Evolutionary conservation across 1,140 invertebrate species (phyloP).

Genomic region (Metaphire vulgaris): DNA sequence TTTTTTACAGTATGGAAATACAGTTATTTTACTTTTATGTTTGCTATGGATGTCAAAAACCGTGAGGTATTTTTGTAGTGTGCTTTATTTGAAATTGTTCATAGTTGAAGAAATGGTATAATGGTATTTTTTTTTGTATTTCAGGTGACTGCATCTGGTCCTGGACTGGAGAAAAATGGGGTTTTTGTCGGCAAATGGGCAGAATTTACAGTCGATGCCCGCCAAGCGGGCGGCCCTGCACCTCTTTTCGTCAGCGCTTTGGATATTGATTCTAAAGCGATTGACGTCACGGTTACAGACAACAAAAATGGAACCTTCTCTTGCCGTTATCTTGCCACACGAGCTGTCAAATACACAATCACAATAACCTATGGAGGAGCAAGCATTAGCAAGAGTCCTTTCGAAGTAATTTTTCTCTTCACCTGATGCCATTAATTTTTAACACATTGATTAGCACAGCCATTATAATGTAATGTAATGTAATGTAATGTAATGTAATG

Average conservation of each 20-base stretch:
- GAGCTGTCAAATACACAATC: constrained; percentile 39
- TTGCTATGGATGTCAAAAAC: too few relatives aligned
- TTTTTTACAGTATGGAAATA: too few relatives aligned
- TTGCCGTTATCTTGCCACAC: constrained; percentile 60
- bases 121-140: too few relatives aligned
- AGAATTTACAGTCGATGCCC: constrained; percentile 64
- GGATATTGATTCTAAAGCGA: constrained; percentile 58
- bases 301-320: constrained; percentile 62
- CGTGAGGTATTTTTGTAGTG: too few relatives aligned
- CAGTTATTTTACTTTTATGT: too few relatives aligned
- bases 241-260: constrained; percentile 55
- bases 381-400: constrained; percentile 69
- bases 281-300: constrained; percentile 61
- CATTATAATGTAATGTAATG: too few relatives aligned
- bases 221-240: constrained; percentile 70
- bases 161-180: constrained; percentile 50
- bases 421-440: too few relatives aligned
- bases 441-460: too few relatives aligned
- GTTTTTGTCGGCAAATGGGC: constrained; percentile 43
- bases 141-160: constrained; percentile 49
- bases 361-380: constrained; percentile 65
- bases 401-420: too few relatives aligned
- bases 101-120: too few relatives aligned
- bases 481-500: too few relatives aligned
- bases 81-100: too few relatives aligned